Percentiles rank a stretch among this genome's conserved stretches.
phyloP scores from a whole-genome alignment of 2,797 vertebrate genomes.

The Halcyon leucocephala region DNA sequence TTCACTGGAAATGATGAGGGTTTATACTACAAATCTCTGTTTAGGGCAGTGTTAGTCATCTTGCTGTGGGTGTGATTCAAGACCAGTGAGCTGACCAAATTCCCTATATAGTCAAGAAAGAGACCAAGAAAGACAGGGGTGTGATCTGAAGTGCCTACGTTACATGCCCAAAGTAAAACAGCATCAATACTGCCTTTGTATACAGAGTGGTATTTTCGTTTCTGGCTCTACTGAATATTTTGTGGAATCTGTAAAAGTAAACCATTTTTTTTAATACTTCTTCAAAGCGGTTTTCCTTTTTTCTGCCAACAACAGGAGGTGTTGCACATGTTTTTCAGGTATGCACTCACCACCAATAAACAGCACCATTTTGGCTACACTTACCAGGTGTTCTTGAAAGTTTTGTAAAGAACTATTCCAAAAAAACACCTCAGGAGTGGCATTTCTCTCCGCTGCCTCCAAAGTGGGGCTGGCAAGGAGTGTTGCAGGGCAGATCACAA shows the following conservation, averaged over 20 bases:
- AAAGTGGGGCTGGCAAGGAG: neutral
- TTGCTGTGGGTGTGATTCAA: constrained; percentile 47
- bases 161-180: neutral
- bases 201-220: neutral
- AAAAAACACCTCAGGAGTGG: neutral
- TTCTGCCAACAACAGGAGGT: neutral
- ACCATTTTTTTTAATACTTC: constrained; percentile 30
- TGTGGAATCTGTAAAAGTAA: constrained; percentile 26
- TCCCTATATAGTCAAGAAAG: constrained; percentile 60
- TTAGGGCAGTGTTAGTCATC: constrained; percentile 51
- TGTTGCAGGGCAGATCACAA: neutral
- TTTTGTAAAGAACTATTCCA: neutral
- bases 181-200: constrained; percentile 39
- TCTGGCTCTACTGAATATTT: neutral
- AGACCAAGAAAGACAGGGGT: constrained; percentile 7
- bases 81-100: constrained; percentile 58
- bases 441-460: neutral
- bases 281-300: constrained; percentile 6
- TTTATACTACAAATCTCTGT: constrained; percentile 8
- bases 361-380: neutral
- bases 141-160: neutral
- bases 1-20: neutral
- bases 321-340: neutral
- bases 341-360: neutral
- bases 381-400: neutral